Evolutionary conservation across 2,797 vertebrate genomes (phyloP), one percentile per base, ranked within the genome.

Genomic region (Oreortyx pictus): DNA sequence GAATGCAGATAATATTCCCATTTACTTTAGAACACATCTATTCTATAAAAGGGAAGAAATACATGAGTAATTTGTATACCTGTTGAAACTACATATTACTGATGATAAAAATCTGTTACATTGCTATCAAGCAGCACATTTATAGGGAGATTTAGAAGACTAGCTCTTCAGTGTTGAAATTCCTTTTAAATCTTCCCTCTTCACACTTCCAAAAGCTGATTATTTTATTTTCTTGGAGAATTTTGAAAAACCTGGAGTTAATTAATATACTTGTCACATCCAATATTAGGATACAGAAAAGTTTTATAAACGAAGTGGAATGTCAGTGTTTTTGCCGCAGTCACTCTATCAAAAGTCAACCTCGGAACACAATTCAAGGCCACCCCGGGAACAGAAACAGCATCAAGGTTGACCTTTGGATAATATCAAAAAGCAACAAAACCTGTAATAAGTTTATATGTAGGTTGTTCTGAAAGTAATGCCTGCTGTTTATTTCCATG

Each of bases 331-430:
- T 70, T 72, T 91, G 88, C 75, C 46, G 41, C 85, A 70, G 88
- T 76, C 44, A 81, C 91, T 79, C 29, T 61, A 61, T 95, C 96
- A 95, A 97, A 97, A 75, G 92, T 96, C 93, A 97, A 29, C 65
- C 57, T 64, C 74, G 94, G 92, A 96, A 96, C 76, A 75, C 7
- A 16, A 70, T 94, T 94, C 82, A 95, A 71, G 35, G 94, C 90
- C 93, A 95, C 91, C 62, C 96, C 96, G 75, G 74, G 95, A 94
- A 94, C 7, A 61, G 35, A 74, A 92, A 87, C 65, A 92, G 88
- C 29, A 94, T 89, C 89, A 95, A 94, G 92, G 19, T 39, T 92
- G 85, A 84, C 65, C 88, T 92, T 39, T 24, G 74, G 82, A 50
- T 13, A 64, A 84, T 89, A 96, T 66, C 82, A 95, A 81, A 76